Evolutionary conservation across 2,113 vertebrate genomes (phyloP).

Genomic region (Oreochromis niloticus): DNA sequence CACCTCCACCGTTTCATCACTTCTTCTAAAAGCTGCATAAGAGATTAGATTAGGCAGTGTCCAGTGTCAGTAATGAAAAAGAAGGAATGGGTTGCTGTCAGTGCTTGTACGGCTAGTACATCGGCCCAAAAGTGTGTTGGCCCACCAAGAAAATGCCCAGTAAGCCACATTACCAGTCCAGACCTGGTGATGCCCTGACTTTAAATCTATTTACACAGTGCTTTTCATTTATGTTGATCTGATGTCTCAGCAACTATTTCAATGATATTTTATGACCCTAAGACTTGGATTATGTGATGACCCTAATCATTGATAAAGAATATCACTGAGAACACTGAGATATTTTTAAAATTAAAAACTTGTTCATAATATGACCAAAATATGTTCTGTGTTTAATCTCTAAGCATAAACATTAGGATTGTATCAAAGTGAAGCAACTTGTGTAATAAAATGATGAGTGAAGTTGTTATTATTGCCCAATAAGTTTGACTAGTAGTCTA

Average conservation of each 20-base stretch:
- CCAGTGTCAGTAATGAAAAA: neutral
- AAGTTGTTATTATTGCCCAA: neutral
- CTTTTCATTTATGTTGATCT: neutral
- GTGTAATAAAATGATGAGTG: neutral
- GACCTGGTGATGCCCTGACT: accelerated
- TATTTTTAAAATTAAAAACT: neutral
- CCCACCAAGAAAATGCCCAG: neutral
- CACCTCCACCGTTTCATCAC: neutral
- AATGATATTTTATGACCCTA: neutral
- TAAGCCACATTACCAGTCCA: neutral
- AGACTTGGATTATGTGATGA: neutral
- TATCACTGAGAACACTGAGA: neutral
- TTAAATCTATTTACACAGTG: accelerated
- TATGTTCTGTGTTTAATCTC: neutral
- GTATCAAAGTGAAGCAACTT: accelerated
- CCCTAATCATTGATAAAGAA: neutral
- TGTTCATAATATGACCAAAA: neutral
- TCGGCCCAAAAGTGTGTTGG: accelerated
- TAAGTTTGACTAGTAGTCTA: accelerated
- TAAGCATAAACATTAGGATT: neutral
- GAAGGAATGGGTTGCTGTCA: neutral
- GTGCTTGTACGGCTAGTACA: neutral
- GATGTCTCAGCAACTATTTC: neutral
- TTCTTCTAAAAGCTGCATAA: neutral
- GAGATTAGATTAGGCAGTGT: neutral